Evolutionary conservation across 1,140 invertebrate species (phyloP).

Genomic region (Globodera ellingtonae): DNA sequence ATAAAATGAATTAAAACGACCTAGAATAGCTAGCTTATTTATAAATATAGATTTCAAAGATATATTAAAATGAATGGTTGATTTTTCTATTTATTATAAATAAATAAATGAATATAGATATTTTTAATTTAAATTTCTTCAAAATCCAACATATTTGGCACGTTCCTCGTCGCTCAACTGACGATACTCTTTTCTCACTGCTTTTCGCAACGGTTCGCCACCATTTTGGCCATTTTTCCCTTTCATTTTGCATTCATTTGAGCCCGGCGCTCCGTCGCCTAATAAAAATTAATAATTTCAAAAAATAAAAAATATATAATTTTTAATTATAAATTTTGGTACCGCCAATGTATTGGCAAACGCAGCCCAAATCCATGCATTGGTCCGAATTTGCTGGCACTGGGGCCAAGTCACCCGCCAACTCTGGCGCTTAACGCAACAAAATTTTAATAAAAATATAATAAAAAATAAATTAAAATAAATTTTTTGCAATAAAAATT

Average conservation of each 20-base stretch:
- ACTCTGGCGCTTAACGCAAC: slow-evolving; percentile 1
- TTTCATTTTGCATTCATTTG: slow-evolving; percentile 31
- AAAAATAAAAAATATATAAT: background rate
- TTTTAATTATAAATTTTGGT: slow-evolving; percentile 1
- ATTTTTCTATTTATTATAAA: no score
- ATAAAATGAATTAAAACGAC: no score
- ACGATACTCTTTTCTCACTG: slow-evolving; percentile 46
- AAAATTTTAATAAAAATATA: background rate
- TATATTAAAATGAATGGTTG: no score
- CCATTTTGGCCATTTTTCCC: slow-evolving; percentile 1
- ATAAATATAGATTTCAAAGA: no score
- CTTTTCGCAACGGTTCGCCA: slow-evolving; percentile 34
- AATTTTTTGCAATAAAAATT: no score
- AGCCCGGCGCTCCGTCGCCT: background rate
- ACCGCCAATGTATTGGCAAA: slow-evolving; percentile 28
- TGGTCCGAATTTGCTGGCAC: slow-evolving; percentile 23
- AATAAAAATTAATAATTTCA: background rate
- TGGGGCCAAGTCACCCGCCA: slow-evolving; percentile 1
- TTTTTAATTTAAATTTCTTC: no score
- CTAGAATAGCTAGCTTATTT: no score
- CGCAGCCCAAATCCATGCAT: slow-evolving; percentile 33
- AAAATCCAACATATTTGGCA: background rate
- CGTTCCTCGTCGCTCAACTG: slow-evolving; percentile 37
- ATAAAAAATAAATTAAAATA: no score
- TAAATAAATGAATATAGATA: no score